phyloP scores from a whole-genome alignment of 53 echinoderm and acorn worm species.

The Zoroaster sp. region DNA sequence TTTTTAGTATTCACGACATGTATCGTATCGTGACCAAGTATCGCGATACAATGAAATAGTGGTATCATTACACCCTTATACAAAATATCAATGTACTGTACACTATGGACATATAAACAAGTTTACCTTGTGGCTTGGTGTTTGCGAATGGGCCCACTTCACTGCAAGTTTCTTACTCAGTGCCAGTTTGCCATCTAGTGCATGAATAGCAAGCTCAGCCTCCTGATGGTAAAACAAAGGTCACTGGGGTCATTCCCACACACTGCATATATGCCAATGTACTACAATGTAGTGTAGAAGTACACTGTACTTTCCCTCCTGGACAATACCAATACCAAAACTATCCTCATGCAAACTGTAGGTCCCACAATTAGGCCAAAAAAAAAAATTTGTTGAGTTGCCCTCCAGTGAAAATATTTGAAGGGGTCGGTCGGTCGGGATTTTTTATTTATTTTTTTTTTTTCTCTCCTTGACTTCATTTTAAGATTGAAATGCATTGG shows the following conservation, averaged over 20 bases:
- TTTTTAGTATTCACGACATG: too few species aligned
- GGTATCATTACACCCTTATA: too few species aligned
- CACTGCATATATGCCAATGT: not conserved
- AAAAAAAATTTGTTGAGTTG: not conserved
- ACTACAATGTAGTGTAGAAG: not conserved
- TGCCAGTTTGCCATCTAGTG: constrained; percentile 88
- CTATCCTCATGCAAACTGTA: not conserved
- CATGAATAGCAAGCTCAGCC: constrained; percentile 85
- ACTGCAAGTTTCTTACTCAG: constrained; percentile 85
- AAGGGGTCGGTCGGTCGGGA: too few species aligned
- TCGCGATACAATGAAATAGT: too few species aligned
- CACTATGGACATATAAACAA: too few species aligned
- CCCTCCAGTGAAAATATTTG: too few species aligned
- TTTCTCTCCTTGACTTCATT: too few species aligned
- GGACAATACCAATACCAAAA: not conserved
- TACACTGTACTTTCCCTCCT: not conserved
- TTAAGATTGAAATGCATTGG: too few species aligned
- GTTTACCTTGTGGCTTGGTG: constrained; percentile 25
- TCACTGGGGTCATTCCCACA: not conserved
- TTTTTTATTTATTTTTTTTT: too few species aligned
- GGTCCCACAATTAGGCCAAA: not conserved
- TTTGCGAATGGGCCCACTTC: constrained; percentile 96
- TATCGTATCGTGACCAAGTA: too few species aligned
- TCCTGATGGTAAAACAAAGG: constrained; percentile 62
- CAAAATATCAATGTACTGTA: not conserved